Conservation (phyloP, 2,888 invertebrate genomes). For the Phalangium opilio region DNA sequence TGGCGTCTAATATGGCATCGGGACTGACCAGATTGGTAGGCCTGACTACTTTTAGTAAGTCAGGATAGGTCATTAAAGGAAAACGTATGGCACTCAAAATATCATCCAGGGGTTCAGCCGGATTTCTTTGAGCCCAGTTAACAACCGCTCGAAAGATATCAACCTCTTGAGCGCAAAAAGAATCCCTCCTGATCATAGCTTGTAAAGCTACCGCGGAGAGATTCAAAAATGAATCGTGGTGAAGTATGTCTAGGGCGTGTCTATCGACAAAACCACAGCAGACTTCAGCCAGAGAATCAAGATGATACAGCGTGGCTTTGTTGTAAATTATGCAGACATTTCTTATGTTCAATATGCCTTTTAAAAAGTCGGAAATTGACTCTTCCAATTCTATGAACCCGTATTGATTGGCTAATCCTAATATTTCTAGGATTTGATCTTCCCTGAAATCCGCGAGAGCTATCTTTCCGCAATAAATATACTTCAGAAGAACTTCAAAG, state of each 20-base stretch:
- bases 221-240: constrained; percentile 64
- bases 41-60: constrained; percentile 73
- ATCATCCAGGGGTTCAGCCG: constrained; percentile 36
- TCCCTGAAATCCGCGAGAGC: constrained; percentile 22
- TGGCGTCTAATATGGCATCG: constrained; percentile 84
- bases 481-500: constrained; percentile 76
- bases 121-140: constrained; percentile 69
- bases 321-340: constrained; percentile 94
- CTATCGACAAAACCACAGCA: constrained; percentile 82
- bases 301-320: constrained; percentile 58
- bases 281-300: constrained; percentile 46
- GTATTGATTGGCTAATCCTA: constrained; percentile 87
- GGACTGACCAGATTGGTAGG: constrained; percentile 72
- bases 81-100: constrained; percentile 44
- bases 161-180: constrained; percentile 90
- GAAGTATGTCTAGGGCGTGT: constrained; percentile 67
- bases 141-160: constrained; percentile 83
- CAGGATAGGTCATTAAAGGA: constrained; percentile 71
- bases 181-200: constrained; percentile 73
- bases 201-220: constrained; percentile 73
- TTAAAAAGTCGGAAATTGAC: constrained; percentile 81
- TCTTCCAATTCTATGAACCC: constrained; percentile 81
- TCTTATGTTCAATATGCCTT: constrained; percentile 64
- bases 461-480: constrained; percentile 71
- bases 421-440: constrained; percentile 40